Percentiles rank a stretch among this genome's conserved stretches.
phyloP scores from a whole-genome alignment of 2,113 vertebrate species.

The Fulmarus glacialis region DNA sequence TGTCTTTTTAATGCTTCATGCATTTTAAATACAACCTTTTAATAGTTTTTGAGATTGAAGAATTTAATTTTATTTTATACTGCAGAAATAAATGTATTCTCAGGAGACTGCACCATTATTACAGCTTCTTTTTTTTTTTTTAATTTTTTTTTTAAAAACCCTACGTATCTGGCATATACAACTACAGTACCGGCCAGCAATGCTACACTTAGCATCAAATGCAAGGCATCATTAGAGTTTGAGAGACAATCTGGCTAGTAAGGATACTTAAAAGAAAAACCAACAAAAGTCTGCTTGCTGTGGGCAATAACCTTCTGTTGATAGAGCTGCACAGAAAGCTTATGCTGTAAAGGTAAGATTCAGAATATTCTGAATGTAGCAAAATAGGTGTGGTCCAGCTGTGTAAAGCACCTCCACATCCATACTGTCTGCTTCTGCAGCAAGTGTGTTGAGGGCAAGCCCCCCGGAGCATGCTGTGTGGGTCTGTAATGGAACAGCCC shows the following conservation, averaged over 20 bases:
- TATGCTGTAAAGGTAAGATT: background rate
- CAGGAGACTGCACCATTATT: constrained; percentile 86
- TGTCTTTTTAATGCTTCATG: constrained; percentile 87
- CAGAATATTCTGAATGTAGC: background rate
- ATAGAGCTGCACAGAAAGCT: background rate
- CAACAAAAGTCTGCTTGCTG: background rate
- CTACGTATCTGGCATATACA: constrained; percentile 7
- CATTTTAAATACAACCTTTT: constrained; percentile 86
- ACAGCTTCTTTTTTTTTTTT: constrained; percentile 62
- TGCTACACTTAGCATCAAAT: background rate
- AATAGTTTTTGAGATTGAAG: constrained; percentile 82
- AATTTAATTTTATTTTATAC: constrained; percentile 83
- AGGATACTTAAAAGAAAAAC: background rate
- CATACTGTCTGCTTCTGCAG: background rate
- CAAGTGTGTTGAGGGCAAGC: background rate
- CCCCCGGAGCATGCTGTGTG: rapidly evolving
- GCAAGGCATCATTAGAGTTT: background rate
- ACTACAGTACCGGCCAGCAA: background rate
- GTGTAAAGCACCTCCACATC: background rate
- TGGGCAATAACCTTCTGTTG: background rate
- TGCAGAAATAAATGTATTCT: constrained; percentile 84
- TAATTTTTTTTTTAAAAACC: constrained; percentile 36
- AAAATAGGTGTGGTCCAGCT: background rate
- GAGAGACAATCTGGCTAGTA: background rate
- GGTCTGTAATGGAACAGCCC: background rate